A percentile compares a stretch with the other conserved stretches of the same genome.
These are phyloP conservation scores for Mesaphorura yosii DNA, from an alignment of 1,140 invertebrate genomes.

Conservation along the genomic window DNA sequence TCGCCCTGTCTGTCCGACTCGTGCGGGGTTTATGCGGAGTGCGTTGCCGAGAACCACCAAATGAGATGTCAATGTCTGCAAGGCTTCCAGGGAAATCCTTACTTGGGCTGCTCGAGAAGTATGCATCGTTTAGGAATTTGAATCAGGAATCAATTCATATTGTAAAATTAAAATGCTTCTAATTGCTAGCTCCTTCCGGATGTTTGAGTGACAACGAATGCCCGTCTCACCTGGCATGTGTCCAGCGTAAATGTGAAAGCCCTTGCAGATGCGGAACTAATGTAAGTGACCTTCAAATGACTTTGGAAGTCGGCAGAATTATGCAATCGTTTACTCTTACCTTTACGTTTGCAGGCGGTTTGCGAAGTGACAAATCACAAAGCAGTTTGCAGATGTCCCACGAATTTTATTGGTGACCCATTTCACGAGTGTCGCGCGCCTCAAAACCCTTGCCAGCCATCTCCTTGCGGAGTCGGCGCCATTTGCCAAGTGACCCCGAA, in stretches of 20 bases:
- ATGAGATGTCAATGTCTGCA: constrained; percentile 56
- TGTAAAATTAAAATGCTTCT: constrained; percentile 3
- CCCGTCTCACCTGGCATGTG: constrained; percentile 63
- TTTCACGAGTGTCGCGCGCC: constrained; percentile 41
- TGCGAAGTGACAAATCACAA: constrained; percentile 78
- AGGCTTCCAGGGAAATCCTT: constrained; percentile 34
- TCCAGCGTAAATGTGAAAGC: constrained; percentile 62
- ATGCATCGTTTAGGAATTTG: too few species aligned
- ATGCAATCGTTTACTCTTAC: too few species aligned
- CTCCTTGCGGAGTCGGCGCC: constrained; percentile 62
- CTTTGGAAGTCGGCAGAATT: too few species aligned
- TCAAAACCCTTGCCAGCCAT: constrained; percentile 57
- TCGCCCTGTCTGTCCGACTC: constrained; percentile 67
- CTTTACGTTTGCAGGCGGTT: constrained; percentile 66
- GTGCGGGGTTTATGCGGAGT: constrained; percentile 33
- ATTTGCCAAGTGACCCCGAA: constrained; percentile 43
- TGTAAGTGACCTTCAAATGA: too few species aligned
- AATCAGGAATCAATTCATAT: too few species aligned
- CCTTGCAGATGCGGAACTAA: constrained; percentile 76
- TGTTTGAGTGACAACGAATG: constrained; percentile 50
- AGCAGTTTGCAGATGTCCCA: constrained; percentile 67
- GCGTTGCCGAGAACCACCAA: constrained; percentile 56
- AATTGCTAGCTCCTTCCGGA: constrained; percentile 14
- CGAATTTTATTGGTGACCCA: constrained; percentile 71
- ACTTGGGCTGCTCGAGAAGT: constrained; percentile 37